phyloP scores from a whole-genome alignment of 2,888 invertebrate species.

The Eupithecia insigniata region DNA sequence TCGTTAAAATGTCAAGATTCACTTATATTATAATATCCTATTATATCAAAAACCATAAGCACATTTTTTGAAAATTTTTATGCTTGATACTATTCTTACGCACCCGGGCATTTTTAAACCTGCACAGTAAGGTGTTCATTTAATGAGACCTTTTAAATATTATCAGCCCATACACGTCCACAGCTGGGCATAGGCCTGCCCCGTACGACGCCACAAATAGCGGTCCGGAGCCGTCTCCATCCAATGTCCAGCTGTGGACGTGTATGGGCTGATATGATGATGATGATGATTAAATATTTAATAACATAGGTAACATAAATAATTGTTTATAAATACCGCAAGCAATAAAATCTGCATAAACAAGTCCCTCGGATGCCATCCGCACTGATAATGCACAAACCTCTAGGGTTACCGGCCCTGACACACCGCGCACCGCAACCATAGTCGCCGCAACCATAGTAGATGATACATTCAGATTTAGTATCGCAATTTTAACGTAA shows the following conservation, averaged over 20 bases:
- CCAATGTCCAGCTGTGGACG: no score
- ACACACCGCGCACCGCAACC: constrained; percentile 16
- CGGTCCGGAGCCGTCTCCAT: no score
- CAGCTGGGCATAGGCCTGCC: no score
- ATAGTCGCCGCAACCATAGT: constrained; percentile 17
- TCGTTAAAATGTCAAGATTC: no score
- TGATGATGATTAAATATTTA: not conserved
- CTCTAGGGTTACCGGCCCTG: constrained; percentile 19
- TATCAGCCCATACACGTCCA: no score
- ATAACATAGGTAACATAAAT: not conserved
- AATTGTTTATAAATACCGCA: not conserved
- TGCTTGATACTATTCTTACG: not conserved
- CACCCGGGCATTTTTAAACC: not conserved
- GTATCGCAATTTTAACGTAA: not conserved
- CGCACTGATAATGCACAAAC: constrained; percentile 22
- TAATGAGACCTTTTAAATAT: no score
- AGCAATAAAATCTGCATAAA: constrained; percentile 6
- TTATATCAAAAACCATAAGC: no score
- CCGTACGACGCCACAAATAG: no score
- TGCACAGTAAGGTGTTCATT: not conserved
- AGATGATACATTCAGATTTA: not conserved
- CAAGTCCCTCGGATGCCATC: constrained; percentile 13
- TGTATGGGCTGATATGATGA: no score
- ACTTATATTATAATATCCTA: not conserved
- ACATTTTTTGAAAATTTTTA: not conserved